These are phyloP conservation scores for Cyphomyrmex costatus DNA, from an alignment of 1,140 invertebrate species.

Conservation along the genomic window DNA sequence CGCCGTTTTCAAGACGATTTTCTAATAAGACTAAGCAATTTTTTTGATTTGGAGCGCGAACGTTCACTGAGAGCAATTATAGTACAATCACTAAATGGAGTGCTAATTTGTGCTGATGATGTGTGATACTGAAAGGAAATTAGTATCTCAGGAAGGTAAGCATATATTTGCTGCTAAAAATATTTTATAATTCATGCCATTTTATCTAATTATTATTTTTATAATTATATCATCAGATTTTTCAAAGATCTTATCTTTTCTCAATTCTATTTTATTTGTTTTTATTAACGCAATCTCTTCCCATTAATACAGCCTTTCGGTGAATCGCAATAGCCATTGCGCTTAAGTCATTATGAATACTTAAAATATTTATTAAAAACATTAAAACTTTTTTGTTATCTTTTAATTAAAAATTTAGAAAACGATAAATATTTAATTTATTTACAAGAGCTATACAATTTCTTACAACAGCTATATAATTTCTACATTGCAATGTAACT, in stretches of 20 bases:
- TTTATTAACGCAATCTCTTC: neutral
- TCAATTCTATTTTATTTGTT: neutral
- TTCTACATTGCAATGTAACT: no score
- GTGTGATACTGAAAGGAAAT: slow-evolving; percentile 26
- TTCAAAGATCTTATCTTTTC: neutral
- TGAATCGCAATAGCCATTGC: no score
- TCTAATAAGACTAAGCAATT: slow-evolving; percentile 23
- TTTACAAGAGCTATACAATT: no score
- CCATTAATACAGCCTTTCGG: neutral
- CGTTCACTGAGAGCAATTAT: slow-evolving; percentile 22
- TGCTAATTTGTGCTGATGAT: slow-evolving; percentile 32
- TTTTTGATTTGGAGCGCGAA: neutral
- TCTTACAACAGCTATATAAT: no score
- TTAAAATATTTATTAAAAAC: no score
- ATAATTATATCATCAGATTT: neutral
- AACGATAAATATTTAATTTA: no score
- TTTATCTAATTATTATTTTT: neutral
- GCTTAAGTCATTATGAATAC: no score
- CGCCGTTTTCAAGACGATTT: slow-evolving; percentile 40
- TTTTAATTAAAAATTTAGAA: no score
- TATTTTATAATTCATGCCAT: neutral
- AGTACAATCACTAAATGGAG: slow-evolving; percentile 35
- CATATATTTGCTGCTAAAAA: neutral
- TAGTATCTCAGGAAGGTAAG: neutral
- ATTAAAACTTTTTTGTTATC: no score